Conservation (phyloP, 1,140 invertebrate species). For the Planococcus citri region DNA sequence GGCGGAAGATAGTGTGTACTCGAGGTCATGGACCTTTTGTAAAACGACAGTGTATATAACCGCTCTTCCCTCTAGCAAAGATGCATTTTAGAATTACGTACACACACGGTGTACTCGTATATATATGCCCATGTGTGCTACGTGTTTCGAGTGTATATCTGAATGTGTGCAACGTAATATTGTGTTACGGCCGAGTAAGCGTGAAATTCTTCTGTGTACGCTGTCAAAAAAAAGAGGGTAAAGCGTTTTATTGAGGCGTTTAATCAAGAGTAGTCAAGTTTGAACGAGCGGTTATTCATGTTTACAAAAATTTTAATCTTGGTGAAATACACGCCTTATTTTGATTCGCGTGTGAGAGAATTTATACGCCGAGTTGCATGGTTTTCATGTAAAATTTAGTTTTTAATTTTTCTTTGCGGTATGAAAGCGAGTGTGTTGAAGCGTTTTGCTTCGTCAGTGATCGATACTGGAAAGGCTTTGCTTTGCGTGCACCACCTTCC, state of each 20-base stretch:
- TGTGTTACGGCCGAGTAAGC: constrained; percentile 5
- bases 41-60: background rate
- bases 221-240: constrained; percentile 2
- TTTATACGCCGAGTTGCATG: background rate
- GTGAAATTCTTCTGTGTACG: constrained; percentile 6
- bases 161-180: constrained; percentile 1
- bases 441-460: background rate
- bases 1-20: background rate
- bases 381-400: constrained; percentile 8
- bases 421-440: background rate
- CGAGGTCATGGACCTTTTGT: constrained; percentile 1
- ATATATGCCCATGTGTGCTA: background rate
- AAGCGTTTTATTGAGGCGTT: constrained; percentile 6
- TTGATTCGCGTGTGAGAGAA: constrained; percentile 6
- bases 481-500: background rate
- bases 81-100: constrained; percentile 4
- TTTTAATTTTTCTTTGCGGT: background rate
- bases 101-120: background rate
- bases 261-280: constrained; percentile 7
- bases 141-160: background rate
- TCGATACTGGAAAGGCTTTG: background rate
- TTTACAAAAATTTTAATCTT: constrained; percentile 8
- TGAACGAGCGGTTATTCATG: constrained; percentile 6
- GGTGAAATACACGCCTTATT: background rate
- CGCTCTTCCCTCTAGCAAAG: background rate